phyloP scores from a whole-genome alignment of 2,888 invertebrate species.

The Andrena chrysosceles region DNA sequence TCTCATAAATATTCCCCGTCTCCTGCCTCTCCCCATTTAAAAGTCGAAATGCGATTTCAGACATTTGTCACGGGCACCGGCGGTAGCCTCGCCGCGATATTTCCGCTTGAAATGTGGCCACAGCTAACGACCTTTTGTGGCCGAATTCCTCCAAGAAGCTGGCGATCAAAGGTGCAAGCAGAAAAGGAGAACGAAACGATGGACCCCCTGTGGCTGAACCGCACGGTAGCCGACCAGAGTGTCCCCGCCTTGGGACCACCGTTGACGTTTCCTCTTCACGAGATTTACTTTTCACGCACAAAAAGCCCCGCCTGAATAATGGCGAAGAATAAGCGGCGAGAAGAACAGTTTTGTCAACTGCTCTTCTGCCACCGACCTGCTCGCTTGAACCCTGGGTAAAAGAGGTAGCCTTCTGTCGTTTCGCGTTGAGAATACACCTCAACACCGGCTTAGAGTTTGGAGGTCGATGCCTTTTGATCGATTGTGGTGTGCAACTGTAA shows the following conservation, averaged over 20 bases:
- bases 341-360: constrained; percentile 34
- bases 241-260: constrained; percentile 81
- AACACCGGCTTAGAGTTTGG: background rate
- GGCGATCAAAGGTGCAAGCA: constrained; percentile 57
- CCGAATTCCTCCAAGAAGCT: constrained; percentile 62
- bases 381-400: background rate
- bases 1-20: constrained; percentile 13
- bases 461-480: background rate
- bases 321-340: constrained; percentile 14
- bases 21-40: constrained; percentile 17
- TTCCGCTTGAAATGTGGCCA: constrained; percentile 34
- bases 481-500: constrained; percentile 11
- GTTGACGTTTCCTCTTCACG: constrained; percentile 76
- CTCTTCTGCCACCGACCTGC: background rate
- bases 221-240: constrained; percentile 80
- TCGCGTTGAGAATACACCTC: background rate
- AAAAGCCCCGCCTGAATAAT: constrained; percentile 27
- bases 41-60: constrained; percentile 34
- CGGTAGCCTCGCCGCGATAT: constrained; percentile 45
- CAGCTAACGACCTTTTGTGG: constrained; percentile 67
- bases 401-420: constrained; percentile 4
- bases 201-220: constrained; percentile 78
- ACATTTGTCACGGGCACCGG: constrained; percentile 63
- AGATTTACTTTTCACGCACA: constrained; percentile 77
- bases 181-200: constrained; percentile 58